These are phyloP conservation scores for Tetrapedia diversipes DNA, from an alignment of 2,888 invertebrate species.

Conservation along the genomic window DNA sequence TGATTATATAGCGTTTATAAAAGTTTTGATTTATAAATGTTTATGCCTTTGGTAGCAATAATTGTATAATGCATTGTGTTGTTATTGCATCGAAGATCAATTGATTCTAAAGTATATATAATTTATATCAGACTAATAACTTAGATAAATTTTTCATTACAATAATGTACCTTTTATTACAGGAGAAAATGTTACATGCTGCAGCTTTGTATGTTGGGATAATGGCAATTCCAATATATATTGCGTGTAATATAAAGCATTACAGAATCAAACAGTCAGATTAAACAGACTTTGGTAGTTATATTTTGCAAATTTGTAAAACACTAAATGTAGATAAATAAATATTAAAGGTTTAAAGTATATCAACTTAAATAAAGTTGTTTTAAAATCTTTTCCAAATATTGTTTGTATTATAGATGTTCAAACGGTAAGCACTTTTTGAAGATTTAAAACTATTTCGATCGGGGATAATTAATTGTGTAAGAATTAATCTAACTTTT, in stretches of 20 bases:
- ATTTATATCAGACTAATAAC: too few species aligned
- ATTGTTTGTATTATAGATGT: not conserved
- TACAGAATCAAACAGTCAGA: not conserved
- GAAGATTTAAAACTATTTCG: not conserved
- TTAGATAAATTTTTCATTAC: too few species aligned
- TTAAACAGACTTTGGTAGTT: not conserved
- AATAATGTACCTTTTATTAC: constrained; percentile 3
- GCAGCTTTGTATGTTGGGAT: not conserved
- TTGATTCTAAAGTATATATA: too few species aligned
- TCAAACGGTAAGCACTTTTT: not conserved
- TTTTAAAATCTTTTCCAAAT: not conserved
- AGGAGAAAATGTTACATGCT: constrained; percentile 29
- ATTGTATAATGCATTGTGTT: not conserved
- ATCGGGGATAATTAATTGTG: not conserved
- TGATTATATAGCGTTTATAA: too few species aligned
- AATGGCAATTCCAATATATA: constrained; percentile 2
- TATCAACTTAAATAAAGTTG: constrained; percentile 14
- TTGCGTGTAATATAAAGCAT: constrained; percentile 3
- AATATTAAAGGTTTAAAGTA: not conserved
- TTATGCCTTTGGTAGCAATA: not conserved
- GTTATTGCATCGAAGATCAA: too few species aligned
- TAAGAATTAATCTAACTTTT: constrained; percentile 3
- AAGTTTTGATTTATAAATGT: not conserved
- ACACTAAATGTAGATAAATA: too few species aligned
- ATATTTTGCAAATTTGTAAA: not conserved